Evolutionary conservation across 2,797 vertebrate genomes (phyloP).

Genomic region (Melanogrammus aeglefinus): DNA sequence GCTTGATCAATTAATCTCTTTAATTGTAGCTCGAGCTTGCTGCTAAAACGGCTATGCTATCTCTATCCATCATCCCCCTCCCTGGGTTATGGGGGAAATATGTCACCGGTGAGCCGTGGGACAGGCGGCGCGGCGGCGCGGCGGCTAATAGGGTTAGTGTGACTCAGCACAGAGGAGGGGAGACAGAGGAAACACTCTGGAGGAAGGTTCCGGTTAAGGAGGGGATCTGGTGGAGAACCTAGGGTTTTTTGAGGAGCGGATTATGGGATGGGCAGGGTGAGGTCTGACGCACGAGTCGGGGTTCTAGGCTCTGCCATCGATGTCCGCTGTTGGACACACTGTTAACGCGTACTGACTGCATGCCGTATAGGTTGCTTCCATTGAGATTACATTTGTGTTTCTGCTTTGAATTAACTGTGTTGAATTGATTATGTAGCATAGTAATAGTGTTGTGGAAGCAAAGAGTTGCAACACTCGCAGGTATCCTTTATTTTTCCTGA

Average conservation of each 20-base stretch:
- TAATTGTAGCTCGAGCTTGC: not conserved
- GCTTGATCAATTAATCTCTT: slow-evolving; percentile 1
- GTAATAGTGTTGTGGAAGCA: not conserved
- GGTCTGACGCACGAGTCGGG: too few species aligned
- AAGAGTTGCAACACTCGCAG: not conserved
- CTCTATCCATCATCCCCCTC: slow-evolving; percentile 19
- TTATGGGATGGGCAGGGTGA: too few species aligned
- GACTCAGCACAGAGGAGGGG: not conserved
- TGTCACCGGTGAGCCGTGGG: slow-evolving; percentile 18
- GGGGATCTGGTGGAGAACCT: too few species aligned
- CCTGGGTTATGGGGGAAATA: slow-evolving; percentile 6
- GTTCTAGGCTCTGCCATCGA: too few species aligned
- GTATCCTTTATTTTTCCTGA: not conserved
- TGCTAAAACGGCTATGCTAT: slow-evolving; percentile 12
- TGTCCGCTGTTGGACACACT: too few species aligned
- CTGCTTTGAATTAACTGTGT: not conserved
- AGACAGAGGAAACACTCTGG: not conserved
- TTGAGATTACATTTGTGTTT: not conserved
- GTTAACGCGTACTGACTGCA: too few species aligned
- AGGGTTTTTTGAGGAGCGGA: too few species aligned
- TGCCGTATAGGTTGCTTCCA: not conserved
- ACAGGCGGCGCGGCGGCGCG: slow-evolving; percentile 1
- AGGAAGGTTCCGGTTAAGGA: not conserved
- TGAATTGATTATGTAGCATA: not conserved
- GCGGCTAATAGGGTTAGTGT: not conserved